phyloP scores from a whole-genome alignment of 2,888 invertebrate species.

The Aphelenchoides bicaudatus region DNA sequence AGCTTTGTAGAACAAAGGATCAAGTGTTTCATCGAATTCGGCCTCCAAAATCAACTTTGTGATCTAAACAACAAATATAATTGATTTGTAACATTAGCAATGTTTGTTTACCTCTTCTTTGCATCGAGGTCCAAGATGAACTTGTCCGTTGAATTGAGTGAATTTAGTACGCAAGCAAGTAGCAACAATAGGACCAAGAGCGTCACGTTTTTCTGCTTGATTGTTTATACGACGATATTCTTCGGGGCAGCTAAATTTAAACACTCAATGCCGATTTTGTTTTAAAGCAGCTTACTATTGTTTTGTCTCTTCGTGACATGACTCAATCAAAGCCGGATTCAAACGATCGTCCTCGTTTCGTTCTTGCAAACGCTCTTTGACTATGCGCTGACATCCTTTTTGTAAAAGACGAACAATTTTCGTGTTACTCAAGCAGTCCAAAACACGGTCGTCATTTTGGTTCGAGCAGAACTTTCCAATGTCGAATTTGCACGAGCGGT shows the following conservation, averaged over 20 bases:
- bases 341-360: conserved; percentile 73
- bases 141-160: conserved; percentile 33
- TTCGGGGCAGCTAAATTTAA: conserved; percentile 50
- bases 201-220: conserved; percentile 43
- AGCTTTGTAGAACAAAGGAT: conserved; percentile 73
- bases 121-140: conserved; percentile 31
- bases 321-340: conserved; percentile 78
- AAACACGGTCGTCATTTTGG: conserved; percentile 44
- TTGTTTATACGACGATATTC: conserved; percentile 50
- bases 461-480: conserved; percentile 48
- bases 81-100: neutral
- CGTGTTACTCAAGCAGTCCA: conserved; percentile 55
- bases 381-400: conserved; percentile 45
- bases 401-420: conserved; percentile 54
- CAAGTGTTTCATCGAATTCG: conserved; percentile 83
- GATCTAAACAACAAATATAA: conserved; percentile 22
- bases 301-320: conserved; percentile 69
- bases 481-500: conserved; percentile 72
- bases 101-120: conserved; percentile 42
- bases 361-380: conserved; percentile 54
- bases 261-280: neutral
- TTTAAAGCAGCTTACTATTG: conserved; percentile 58
- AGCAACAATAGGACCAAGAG: conserved; percentile 48
- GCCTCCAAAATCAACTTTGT: conserved; percentile 52
- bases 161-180: conserved; percentile 52